Base-by-base conservation (phyloP, 23 tunicate genomes). In the Trididemnum clinides region DNA sequence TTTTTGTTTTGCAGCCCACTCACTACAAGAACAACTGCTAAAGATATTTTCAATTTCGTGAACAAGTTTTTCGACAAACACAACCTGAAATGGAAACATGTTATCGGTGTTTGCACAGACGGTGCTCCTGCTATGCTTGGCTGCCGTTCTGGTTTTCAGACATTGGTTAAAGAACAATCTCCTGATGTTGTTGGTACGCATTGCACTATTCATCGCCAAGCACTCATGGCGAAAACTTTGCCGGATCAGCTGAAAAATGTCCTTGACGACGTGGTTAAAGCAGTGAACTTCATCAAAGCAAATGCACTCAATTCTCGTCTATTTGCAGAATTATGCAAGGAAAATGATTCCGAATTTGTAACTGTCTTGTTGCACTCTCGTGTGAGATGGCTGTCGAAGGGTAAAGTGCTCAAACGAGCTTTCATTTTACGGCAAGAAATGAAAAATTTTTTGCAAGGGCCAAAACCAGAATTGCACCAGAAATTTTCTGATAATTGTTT, bases 61-160 rank as follows among this genome's bases (percentile, higher is more conserved):
- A 82, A 82, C 71, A 51, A 33, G 71, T 88, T 88, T 87, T 88
- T 88, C 36, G 87, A 82, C 28, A 35, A 70, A 33, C 86, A 88
- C 34, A 1, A 81, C 50, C 84, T 89, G 33, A 50, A 75, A 33
- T 83, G 93, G 88, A 39, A 83, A 64, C 77, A 76, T 0, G 66
- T 88, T 51, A 72, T 88, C 34, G 93, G 93, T 35, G 77, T 89
- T 69, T 88, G 91, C 81, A 88, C 91, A 33, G 72, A 81, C 71
- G 81, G 91, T 57, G 91, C 91, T 69, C 82, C 91, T 71, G 85
- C 91, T 23, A 88, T 80, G 91, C 85, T 88, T 81, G 86, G 91
- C 36, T 80, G 85, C 57, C 80, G 57, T 15, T 88, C 91, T 29
- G 86, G 86, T 80, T 88, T 79, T 71, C 69, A 79, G 77, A 65